Evolutionary conservation across 2,113 vertebrate genomes (phyloP).

Genomic region (Melanerpes formicivorus): DNA sequence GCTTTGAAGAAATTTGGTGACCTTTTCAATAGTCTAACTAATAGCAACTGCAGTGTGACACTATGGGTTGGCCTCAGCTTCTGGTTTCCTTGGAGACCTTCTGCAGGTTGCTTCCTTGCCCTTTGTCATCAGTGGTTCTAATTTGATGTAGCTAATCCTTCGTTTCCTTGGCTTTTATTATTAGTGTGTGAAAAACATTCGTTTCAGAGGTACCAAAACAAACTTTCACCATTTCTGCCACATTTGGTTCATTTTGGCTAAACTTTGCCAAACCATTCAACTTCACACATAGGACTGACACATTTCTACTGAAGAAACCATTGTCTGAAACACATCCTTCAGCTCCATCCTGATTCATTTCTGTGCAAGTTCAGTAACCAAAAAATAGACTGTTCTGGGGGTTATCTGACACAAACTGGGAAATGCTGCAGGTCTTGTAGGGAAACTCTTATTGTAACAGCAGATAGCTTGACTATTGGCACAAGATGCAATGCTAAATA

Average conservation of each 20-base stretch:
- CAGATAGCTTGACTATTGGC: not conserved
- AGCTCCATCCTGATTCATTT: not conserved
- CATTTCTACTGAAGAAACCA: not conserved
- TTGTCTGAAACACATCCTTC: not conserved
- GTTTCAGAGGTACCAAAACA: not conserved
- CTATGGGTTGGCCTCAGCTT: not conserved
- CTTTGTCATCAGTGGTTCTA: not conserved
- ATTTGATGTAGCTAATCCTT: not conserved
- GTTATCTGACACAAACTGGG: not conserved
- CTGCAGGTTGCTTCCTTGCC: not conserved
- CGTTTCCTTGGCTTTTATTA: not conserved
- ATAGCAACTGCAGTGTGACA: not conserved
- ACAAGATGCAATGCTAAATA: not conserved
- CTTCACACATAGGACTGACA: not conserved
- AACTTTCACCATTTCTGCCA: not conserved
- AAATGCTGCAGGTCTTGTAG: not conserved
- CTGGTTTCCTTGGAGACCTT: constrained; percentile 32
- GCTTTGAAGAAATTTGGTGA: not conserved
- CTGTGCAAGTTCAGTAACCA: not conserved
- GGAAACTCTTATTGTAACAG: not conserved
- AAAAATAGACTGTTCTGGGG: not conserved
- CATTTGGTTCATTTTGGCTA: not conserved
- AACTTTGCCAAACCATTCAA: not conserved
- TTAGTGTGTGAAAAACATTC: not conserved
- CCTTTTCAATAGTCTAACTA: not conserved